Conservation (phyloP, 2,888 invertebrate genomes). For the Steinernema scapterisci region DNA sequence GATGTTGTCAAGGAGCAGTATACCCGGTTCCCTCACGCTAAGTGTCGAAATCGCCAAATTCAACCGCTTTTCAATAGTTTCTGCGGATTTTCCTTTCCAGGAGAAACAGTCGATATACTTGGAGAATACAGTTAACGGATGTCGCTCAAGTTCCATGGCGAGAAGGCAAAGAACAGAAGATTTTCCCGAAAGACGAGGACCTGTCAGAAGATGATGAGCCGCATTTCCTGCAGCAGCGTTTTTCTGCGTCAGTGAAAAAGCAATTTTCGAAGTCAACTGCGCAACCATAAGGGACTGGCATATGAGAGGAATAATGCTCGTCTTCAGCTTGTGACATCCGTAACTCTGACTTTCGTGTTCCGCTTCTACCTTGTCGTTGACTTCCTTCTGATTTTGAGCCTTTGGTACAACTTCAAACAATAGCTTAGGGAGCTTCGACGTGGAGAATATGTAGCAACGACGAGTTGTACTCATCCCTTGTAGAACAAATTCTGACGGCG, state of each 20-base stretch:
- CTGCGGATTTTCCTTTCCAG: slow-evolving; percentile 40
- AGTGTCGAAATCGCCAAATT: slow-evolving; percentile 40
- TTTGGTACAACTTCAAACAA: not conserved
- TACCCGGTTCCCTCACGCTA: slow-evolving; percentile 45
- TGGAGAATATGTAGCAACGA: slow-evolving; percentile 2
- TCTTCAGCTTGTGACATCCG: not conserved
- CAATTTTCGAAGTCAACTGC: not conserved
- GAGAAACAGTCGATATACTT: slow-evolving; percentile 14
- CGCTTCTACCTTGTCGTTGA: not conserved
- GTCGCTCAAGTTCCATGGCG: not conserved
- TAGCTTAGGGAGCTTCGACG: not conserved
- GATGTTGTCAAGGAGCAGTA: slow-evolving; percentile 54
- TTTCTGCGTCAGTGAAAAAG: not conserved
- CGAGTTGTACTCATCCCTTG: not conserved
- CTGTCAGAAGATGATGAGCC: not conserved
- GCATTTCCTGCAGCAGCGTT: not conserved
- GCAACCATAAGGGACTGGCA: not conserved
- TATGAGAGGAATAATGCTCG: not conserved
- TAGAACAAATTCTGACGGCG: not conserved
- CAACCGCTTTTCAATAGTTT: slow-evolving; percentile 49
- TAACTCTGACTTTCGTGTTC: not conserved
- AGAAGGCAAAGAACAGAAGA: not conserved
- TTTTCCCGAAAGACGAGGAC: not conserved
- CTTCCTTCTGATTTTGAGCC: not conserved
- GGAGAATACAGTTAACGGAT: slow-evolving; percentile 4